Evolutionary conservation across 2,797 vertebrate genomes (phyloP).

Genomic region (Glossophaga mutica): DNA sequence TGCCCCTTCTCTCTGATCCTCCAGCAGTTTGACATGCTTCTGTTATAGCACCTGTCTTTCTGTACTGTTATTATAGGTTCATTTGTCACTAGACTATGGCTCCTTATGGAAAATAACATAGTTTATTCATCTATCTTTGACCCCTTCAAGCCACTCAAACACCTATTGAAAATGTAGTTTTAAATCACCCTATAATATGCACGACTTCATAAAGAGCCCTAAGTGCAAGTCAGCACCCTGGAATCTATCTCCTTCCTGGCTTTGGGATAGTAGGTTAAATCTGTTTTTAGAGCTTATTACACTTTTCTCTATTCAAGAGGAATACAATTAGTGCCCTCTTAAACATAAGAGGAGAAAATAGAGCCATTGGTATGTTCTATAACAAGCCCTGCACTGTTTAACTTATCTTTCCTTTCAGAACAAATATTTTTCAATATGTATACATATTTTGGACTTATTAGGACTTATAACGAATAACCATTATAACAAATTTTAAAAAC

Average conservation of each 20-base stretch:
- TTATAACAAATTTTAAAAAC: not conserved
- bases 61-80: not conserved
- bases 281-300: not conserved
- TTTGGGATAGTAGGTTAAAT: not conserved
- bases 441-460: not conserved
- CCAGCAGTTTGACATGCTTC: not conserved
- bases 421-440: not conserved
- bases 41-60: not conserved
- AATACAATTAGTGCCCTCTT: not conserved
- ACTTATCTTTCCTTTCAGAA: not conserved
- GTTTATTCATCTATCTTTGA: not conserved
- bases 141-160: not conserved
- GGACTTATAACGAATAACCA: not conserved
- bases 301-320: not conserved
- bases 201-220: not conserved
- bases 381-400: not conserved
- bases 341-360: not conserved
- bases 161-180: constrained; percentile 5
- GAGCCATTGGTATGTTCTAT: not conserved
- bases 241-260: not conserved
- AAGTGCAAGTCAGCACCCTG: not conserved
- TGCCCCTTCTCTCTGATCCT: not conserved
- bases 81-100: not conserved
- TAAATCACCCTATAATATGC: not conserved
- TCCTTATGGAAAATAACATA: not conserved